Evolutionary conservation across 2,113 vertebrate species (phyloP).

Genomic region (Centropus bengalensis): DNA sequence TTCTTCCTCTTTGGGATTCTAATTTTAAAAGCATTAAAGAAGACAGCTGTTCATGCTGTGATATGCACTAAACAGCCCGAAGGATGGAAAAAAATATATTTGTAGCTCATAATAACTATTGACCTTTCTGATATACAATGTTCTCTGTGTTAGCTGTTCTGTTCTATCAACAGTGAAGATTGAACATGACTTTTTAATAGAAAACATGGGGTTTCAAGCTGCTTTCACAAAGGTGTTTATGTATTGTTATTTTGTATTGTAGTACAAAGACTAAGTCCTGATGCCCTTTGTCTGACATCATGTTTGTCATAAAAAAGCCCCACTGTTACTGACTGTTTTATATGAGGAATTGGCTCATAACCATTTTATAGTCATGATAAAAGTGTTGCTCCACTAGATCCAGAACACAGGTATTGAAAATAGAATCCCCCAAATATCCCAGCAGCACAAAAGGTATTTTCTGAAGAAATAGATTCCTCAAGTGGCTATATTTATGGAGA

Average conservation of each 20-base stretch:
- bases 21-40: conserved; percentile 88
- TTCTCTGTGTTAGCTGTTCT: conserved; percentile 85
- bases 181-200: conserved; percentile 89
- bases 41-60: conserved; percentile 87
- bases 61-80: conserved; percentile 85
- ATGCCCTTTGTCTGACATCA: conserved; percentile 84
- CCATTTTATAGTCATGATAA: conserved; percentile 78
- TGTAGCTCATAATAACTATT: conserved; percentile 89
- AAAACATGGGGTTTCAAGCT: conserved; percentile 84
- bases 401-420: conserved; percentile 63
- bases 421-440: conserved; percentile 68
- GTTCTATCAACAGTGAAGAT: conserved; percentile 87
- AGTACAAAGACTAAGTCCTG: conserved; percentile 78
- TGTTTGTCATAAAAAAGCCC: conserved; percentile 72
- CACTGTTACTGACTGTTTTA: conserved; percentile 71
- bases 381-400: conserved; percentile 72
- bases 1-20: conserved; percentile 84
- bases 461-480: conserved; percentile 76
- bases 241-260: conserved; percentile 82
- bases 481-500: conserved; percentile 72
- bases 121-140: conserved; percentile 87
- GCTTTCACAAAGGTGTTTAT: conserved; percentile 84
- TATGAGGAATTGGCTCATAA: conserved; percentile 79
- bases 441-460: conserved; percentile 68
- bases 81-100: conserved; percentile 87